Base-by-base conservation (phyloP, 2,113 vertebrate genomes). In the Dipodomys merriami region DNA sequence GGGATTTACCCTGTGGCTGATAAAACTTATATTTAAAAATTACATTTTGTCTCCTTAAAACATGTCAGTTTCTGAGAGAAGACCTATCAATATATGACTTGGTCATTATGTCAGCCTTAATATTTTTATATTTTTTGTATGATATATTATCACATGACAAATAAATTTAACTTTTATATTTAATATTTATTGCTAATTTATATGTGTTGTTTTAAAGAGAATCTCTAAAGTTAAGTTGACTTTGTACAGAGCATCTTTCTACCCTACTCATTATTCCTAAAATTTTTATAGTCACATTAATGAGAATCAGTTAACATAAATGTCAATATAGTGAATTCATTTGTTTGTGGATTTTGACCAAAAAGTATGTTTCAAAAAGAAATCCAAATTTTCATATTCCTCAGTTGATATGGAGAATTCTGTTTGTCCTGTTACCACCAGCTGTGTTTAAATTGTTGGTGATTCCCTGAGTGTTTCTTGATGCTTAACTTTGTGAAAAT, bases 241-340 rank as follows among this genome's bases (percentile, higher is more conserved):
- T 27, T 91, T 8, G 5, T 33, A 72, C 7, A 83, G 73, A 83
- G 69, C 9, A 4, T 85, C 29, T 79, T 57, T 57, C 53, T 57
- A 18, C 53, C 53, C 53, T 57, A 57, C 15, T 57, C 53, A 3
- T 39, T 78, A 4, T 91, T 25, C 15, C 46, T 68, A 10, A 81
- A n/a, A 23, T 20, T 84, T 80, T 65, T 68, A 44, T 20, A 77
- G 46, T 92, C 86, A 72, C 27, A 81, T 62, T 49, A 72, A 44
- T 88, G 30, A 88, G 33, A 86, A 78, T 82, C 16, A 44, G 25
- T 69, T 72, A 83, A 84, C 35, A 95, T 94, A 90, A 74, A 86
- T 86, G 74, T 79, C 46, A 64, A 22, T 22, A 62, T 15, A 64
- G 19, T 57, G 53, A 57, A 57, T 57, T 57, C 53, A 57, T 13